phyloP scores from a whole-genome alignment of 2,797 vertebrate species.

The Crenuchus spilurus region DNA sequence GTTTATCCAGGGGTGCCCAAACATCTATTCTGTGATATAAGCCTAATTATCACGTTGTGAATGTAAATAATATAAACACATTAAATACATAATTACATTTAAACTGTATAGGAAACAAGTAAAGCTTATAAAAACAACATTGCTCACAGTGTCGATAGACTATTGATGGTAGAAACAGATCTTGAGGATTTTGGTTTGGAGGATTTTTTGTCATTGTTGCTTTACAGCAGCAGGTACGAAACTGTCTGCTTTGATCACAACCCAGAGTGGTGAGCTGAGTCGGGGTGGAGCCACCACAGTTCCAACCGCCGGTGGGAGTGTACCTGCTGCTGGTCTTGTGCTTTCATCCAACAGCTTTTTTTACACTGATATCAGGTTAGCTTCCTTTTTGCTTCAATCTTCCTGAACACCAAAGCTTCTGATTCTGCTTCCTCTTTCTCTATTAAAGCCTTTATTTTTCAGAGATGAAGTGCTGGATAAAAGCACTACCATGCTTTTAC shows the following conservation, averaged over 20 bases:
- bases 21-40: too few relatives aligned
- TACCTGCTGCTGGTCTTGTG: neutral
- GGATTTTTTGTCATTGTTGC: too few relatives aligned
- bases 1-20: too few relatives aligned
- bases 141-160: too few relatives aligned
- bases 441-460: neutral
- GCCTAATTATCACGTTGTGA: too few relatives aligned
- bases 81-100: too few relatives aligned
- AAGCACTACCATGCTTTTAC: too few relatives aligned
- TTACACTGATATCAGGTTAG: neutral
- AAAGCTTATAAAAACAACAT: too few relatives aligned
- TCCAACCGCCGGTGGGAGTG: slow-evolving; percentile 1
- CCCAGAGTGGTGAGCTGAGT: neutral
- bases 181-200: too few relatives aligned
- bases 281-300: neutral
- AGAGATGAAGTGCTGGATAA: neutral
- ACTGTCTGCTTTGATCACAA: neutral
- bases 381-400: neutral
- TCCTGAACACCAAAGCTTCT: neutral
- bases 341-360: neutral
- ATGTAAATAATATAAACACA: too few relatives aligned
- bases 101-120: too few relatives aligned
- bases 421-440: slow-evolving; percentile 5
- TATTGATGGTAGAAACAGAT: too few relatives aligned
- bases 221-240: neutral